These are phyloP conservation scores for Choreutis nemorana DNA, from an alignment of 2,888 invertebrate species.

Conservation along the genomic window DNA sequence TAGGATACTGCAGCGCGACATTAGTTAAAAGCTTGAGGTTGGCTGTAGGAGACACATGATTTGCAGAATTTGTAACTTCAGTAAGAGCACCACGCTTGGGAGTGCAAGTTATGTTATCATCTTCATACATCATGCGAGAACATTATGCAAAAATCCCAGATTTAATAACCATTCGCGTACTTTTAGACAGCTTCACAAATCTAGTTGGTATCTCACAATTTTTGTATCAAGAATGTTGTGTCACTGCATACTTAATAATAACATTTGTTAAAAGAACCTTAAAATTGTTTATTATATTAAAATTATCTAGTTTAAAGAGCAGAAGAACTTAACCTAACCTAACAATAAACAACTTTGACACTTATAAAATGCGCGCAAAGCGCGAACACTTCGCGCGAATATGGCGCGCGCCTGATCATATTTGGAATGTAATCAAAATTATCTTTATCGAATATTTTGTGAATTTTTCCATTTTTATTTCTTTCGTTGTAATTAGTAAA, in stretches of 20 bases:
- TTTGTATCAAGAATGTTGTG: conserved; percentile 14
- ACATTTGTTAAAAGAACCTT: conserved; percentile 2
- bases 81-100: conserved; percentile 62
- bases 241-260: conserved; percentile 6
- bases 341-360: conserved; percentile 57
- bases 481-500: too few relatives aligned
- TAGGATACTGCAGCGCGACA: conserved; percentile 66
- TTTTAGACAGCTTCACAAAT: conserved; percentile 46
- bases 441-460: too few relatives aligned
- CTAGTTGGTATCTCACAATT: too few relatives aligned
- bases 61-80: conserved; percentile 62
- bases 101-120: conserved; percentile 57
- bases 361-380: conserved; percentile 49
- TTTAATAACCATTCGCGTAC: conserved; percentile 53
- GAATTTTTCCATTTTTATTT: too few relatives aligned
- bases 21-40: conserved; percentile 73
- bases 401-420: background rate
- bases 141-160: conserved; percentile 49
- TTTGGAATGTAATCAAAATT: background rate
- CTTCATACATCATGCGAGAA: conserved; percentile 60
- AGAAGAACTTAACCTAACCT: conserved; percentile 38
- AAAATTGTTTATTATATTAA: conserved; percentile 4
- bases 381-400: conserved; percentile 11
- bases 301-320: too few relatives aligned
- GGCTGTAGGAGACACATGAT: conserved; percentile 70